phyloP scores from a whole-genome alignment of 2,113 vertebrate species.

The Thamnophis sirtalis region DNA sequence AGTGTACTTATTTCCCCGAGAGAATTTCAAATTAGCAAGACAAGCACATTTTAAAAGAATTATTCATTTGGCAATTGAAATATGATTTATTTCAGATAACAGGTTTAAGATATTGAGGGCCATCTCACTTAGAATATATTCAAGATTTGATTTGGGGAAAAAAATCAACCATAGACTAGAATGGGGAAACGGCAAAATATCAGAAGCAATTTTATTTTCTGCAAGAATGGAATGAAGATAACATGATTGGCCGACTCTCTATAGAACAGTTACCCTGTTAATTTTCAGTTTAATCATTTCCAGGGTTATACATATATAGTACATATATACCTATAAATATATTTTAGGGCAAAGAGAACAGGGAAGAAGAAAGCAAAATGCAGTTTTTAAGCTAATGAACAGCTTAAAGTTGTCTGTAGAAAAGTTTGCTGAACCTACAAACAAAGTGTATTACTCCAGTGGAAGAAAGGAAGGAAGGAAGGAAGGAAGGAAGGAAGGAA shows the following conservation, averaged over 20 bases:
- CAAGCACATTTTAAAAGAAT: neutral
- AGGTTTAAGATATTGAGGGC: neutral
- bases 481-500: neutral
- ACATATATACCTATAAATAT: neutral
- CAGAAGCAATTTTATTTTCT: neutral
- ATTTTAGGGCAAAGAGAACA: neutral
- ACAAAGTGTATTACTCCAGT: neutral
- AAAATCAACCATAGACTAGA: neutral
- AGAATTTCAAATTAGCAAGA: neutral
- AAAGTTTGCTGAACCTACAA: neutral
- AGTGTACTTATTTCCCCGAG: neutral
- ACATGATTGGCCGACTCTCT: neutral
- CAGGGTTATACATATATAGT: neutral
- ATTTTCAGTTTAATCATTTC: neutral
- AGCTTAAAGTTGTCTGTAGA: no score
- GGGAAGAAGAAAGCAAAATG: neutral
- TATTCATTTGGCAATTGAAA: neutral
- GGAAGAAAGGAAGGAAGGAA: neutral
- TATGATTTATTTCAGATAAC: neutral
- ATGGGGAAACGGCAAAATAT: neutral
- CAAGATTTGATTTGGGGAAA: neutral
- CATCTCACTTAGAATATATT: neutral
- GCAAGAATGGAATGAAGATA: neutral
- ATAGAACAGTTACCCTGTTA: neutral
- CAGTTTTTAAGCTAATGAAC: neutral